Conservation (phyloP, 2,888 invertebrate genomes). For the Omphaloscelis lunosa region DNA sequence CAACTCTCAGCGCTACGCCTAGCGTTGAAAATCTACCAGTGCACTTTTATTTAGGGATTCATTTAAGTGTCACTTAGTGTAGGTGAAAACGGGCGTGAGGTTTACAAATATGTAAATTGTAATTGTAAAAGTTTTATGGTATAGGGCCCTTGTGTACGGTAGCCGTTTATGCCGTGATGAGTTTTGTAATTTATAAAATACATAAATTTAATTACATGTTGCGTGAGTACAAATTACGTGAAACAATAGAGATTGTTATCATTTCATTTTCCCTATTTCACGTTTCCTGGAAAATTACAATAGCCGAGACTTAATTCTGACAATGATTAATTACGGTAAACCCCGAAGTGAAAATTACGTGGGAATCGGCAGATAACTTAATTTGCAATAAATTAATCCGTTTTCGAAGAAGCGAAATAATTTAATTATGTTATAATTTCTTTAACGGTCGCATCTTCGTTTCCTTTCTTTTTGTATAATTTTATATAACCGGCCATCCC, state of each 20-base stretch:
- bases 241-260: neutral
- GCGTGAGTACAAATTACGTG: neutral
- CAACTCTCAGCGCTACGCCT: too few species aligned
- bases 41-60: too few species aligned
- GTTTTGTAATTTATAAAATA: neutral
- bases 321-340: slow-evolving; percentile 16
- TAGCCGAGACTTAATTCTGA: slow-evolving; percentile 1
- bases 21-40: too few species aligned
- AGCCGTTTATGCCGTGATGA: neutral
- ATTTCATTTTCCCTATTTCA: slow-evolving; percentile 1
- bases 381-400: slow-evolving; percentile 6
- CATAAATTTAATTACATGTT: neutral
- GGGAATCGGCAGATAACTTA: neutral
- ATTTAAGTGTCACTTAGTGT: too few species aligned
- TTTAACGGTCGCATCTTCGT: neutral
- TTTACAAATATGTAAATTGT: neutral
- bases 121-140: neutral
- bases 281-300: slow-evolving; percentile 22
- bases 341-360: neutral
- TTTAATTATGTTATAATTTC: neutral
- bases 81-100: neutral
- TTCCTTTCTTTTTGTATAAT: neutral
- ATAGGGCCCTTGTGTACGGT: neutral
- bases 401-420: neutral
- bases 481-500: neutral